These are phyloP conservation scores for Trochalopteron elliotii DNA, from an alignment of 2,113 vertebrate species.

Conservation along the genomic window DNA sequence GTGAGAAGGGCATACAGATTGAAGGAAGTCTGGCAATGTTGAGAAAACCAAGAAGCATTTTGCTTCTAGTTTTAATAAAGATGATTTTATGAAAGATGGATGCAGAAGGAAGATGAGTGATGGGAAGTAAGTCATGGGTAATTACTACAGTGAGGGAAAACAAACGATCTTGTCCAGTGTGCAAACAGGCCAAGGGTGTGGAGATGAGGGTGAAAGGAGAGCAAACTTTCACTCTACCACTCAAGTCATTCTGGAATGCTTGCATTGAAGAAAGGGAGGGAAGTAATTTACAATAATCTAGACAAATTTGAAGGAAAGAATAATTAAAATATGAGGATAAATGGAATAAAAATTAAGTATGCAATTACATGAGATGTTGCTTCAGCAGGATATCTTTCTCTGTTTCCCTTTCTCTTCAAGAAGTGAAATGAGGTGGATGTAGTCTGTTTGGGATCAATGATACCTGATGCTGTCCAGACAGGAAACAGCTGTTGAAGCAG, in stretches of 20 bases:
- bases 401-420: neutral
- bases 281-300: neutral
- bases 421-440: neutral
- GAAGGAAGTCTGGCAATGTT: neutral
- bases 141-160: neutral
- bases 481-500: neutral
- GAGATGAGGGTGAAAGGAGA: neutral
- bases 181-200: neutral
- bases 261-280: neutral
- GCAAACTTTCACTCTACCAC: neutral
- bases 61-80: neutral
- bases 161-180: fast-evolving
- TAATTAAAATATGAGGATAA: neutral
- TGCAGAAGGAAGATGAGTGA: neutral
- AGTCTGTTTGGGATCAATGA: neutral
- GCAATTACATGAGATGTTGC: neutral
- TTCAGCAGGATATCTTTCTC: neutral
- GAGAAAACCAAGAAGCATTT: neutral
- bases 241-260: neutral
- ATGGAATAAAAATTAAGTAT: neutral
- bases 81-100: neutral
- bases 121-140: neutral
- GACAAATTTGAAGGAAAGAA: neutral
- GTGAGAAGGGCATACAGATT: neutral
- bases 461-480: neutral